Conservation (phyloP, 2,888 invertebrate genomes). For the Morinoia aosen region DNA sequence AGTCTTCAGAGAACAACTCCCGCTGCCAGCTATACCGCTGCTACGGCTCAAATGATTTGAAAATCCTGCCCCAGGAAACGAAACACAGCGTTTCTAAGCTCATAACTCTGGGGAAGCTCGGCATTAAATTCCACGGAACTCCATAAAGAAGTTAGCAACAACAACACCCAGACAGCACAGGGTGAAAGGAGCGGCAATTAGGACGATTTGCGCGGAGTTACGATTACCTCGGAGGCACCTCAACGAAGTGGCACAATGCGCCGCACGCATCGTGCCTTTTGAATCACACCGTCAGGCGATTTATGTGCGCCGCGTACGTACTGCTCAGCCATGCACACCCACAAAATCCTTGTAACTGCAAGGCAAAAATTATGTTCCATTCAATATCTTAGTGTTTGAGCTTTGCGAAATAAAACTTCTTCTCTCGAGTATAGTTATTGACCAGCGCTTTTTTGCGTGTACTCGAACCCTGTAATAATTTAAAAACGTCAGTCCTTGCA, state of each 20-base stretch:
- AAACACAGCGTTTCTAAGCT: not conserved
- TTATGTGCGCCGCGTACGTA: not conserved
- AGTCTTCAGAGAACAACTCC: no score
- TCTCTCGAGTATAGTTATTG: not conserved
- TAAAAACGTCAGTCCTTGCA: not conserved
- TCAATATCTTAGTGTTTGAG: not conserved
- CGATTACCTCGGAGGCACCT: not conserved
- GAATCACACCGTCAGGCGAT: not conserved
- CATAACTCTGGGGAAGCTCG: not conserved
- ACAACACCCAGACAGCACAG: not conserved
- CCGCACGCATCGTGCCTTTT: not conserved
- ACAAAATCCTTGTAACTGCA: not conserved
- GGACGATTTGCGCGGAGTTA: not conserved
- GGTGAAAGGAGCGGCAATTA: not conserved
- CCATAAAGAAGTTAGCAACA: slow-evolving; percentile 17
- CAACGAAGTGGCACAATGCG: not conserved
- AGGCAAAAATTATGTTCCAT: not conserved
- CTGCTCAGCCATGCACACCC: not conserved
- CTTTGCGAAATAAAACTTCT: not conserved
- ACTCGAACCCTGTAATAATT: not conserved
- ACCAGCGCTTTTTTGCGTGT: not conserved
- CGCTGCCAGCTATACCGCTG: no score
- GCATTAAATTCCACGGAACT: slow-evolving; percentile 4
- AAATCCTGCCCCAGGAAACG: not conserved
- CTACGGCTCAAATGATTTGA: no score